A percentile compares a stretch with the other conserved stretches of the same genome.
phyloP scores from a whole-genome alignment of 2,888 invertebrate genomes.

The Plagodis pulveraria region DNA sequence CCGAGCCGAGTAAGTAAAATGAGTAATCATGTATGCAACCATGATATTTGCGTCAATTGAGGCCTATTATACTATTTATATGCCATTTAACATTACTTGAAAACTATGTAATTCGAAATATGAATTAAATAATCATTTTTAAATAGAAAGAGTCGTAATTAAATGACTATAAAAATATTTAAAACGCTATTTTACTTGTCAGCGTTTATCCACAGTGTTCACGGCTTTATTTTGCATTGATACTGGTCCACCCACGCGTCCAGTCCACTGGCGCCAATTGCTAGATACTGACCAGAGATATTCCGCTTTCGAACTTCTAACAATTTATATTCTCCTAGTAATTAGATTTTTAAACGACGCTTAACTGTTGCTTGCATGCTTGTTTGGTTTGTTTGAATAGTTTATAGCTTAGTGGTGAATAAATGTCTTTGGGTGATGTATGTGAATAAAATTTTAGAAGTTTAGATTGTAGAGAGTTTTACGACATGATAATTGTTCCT shows the following conservation, averaged over 20 bases:
- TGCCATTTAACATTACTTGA: too few species aligned
- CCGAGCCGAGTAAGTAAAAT: too few species aligned
- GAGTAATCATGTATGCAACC: too few species aligned
- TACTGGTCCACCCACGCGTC: constrained; percentile 70
- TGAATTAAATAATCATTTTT: too few species aligned
- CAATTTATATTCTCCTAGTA: constrained; percentile 51
- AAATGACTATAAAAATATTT: too few species aligned
- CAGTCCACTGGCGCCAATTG: constrained; percentile 54
- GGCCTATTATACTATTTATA: too few species aligned
- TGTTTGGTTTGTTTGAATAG: constrained; percentile 32
- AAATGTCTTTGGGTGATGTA: constrained; percentile 15
- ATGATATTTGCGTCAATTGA: too few species aligned
- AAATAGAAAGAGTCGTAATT: too few species aligned
- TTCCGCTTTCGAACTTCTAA: constrained; percentile 46
- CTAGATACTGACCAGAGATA: constrained; percentile 50
- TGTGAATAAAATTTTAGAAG: constrained; percentile 2
- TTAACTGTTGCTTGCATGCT: constrained; percentile 37
- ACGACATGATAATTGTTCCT: background rate
- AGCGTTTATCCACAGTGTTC: constrained; percentile 26
- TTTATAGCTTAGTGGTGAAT: constrained; percentile 7
- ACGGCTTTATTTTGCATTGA: constrained; percentile 52
- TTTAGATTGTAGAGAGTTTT: background rate
- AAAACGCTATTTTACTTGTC: constrained; percentile 15
- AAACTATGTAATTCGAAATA: too few species aligned
- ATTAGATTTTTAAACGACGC: constrained; percentile 49